A percentile compares a stretch with the other conserved stretches of the same genome.
phyloP scores from a whole-genome alignment of 2,113 vertebrate species.

The Thamnaconus septentrionalis region DNA sequence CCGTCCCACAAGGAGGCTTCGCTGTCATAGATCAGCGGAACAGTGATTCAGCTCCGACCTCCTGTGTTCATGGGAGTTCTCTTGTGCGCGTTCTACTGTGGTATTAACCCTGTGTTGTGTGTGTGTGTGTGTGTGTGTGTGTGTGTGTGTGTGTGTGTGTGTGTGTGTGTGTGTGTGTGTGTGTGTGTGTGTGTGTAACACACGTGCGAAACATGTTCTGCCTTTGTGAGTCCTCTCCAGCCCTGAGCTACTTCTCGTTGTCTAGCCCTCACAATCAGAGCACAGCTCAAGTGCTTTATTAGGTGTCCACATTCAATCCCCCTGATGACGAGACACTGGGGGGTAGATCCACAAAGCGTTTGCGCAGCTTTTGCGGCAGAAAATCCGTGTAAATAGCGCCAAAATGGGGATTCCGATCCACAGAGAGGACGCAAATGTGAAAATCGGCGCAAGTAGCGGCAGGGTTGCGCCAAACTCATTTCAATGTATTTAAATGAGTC shows the following conservation, averaged over 20 bases:
- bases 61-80: slow-evolving; percentile 43
- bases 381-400: too few species aligned
- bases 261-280: slow-evolving; percentile 67
- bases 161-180: slow-evolving; percentile 11
- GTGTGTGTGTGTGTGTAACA: neutral
- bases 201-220: neutral
- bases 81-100: slow-evolving; percentile 32
- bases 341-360: too few species aligned
- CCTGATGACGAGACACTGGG: neutral
- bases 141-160: slow-evolving; percentile 6
- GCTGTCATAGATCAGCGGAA: slow-evolving; percentile 81
- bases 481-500: too few species aligned
- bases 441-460: too few species aligned
- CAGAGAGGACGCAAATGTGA: too few species aligned
- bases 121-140: slow-evolving; percentile 8
- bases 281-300: slow-evolving; percentile 23
- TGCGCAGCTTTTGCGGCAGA: too few species aligned
- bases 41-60: slow-evolving; percentile 70
- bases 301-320: slow-evolving; percentile 8
- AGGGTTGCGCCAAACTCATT: too few species aligned
- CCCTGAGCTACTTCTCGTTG: slow-evolving; percentile 17
- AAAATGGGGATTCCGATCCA: too few species aligned
- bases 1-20: slow-evolving; percentile 80
- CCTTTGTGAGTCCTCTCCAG: neutral
- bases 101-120: slow-evolving; percentile 22